Percentiles rank a stretch among this genome's conserved stretches.
Evolutionary conservation across 2,113 vertebrate species (phyloP).

Genomic region (Tychaedon coryphoeus): DNA sequence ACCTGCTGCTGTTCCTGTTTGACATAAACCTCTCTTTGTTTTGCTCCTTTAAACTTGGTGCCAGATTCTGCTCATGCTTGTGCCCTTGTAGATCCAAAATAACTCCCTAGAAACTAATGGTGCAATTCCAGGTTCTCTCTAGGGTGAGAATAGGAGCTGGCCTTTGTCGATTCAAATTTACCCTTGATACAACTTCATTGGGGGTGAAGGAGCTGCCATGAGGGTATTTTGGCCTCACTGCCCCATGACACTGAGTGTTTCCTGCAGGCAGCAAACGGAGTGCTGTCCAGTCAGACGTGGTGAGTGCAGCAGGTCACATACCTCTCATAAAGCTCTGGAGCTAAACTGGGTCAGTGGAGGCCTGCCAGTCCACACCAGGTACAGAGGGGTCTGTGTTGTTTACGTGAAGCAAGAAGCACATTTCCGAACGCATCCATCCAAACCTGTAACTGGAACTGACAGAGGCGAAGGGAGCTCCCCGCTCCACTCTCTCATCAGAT

Average conservation of each 20-base stretch:
- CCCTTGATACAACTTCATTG: neutral
- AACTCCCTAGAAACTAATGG: neutral
- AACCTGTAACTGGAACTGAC: constrained; percentile 33
- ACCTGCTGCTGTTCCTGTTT: neutral
- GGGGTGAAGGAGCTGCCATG: neutral
- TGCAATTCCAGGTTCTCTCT: neutral
- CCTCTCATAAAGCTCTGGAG: neutral
- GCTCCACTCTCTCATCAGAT: neutral
- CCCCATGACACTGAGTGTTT: neutral
- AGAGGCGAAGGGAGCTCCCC: neutral
- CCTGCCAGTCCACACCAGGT: neutral
- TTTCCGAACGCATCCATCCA: neutral
- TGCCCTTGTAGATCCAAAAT: neutral
- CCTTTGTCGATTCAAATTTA: neutral
- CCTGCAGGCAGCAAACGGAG: neutral
- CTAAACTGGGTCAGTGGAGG: neutral
- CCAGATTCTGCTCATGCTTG: neutral
- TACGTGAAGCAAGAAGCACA: neutral
- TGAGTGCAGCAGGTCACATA: neutral
- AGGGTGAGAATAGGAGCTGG: neutral
- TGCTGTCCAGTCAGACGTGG: neutral
- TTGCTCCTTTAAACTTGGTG: neutral
- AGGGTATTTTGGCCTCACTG: neutral
- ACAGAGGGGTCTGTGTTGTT: neutral
- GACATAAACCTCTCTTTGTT: neutral